phyloP scores from a whole-genome alignment of 2,797 vertebrate species.

The Sebastes diaconus region DNA sequence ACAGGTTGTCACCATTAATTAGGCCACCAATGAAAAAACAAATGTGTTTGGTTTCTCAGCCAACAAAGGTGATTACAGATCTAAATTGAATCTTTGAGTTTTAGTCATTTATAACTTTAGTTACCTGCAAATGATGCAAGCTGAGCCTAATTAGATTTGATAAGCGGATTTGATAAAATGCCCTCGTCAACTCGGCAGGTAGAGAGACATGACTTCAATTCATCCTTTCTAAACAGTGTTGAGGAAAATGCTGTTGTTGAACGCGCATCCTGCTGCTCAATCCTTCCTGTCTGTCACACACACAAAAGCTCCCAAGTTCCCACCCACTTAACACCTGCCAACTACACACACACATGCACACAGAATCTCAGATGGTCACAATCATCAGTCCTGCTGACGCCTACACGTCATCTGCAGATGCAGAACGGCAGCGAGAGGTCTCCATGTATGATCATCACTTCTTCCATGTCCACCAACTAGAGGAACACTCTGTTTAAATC shows the following conservation, averaged over 20 bases:
- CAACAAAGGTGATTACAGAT: slow-evolving; percentile 39
- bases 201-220: background rate
- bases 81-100: slow-evolving; percentile 18
- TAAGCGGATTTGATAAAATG: slow-evolving; percentile 1
- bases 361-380: slow-evolving; percentile 24
- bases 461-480: background rate
- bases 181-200: background rate
- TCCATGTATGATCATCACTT: background rate
- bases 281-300: slow-evolving; percentile 32
- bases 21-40: slow-evolving; percentile 17
- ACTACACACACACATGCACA: background rate
- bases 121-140: slow-evolving; percentile 18
- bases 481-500: background rate
- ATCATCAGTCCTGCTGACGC: slow-evolving; percentile 34
- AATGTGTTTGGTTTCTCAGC: background rate
- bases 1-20: slow-evolving; percentile 18
- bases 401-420: slow-evolving; percentile 46
- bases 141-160: slow-evolving; percentile 12
- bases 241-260: slow-evolving; percentile 12
- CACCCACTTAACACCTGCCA: slow-evolving; percentile 42
- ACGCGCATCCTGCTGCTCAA: slow-evolving; percentile 8
- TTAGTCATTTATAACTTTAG: slow-evolving; percentile 18
- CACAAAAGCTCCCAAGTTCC: slow-evolving; percentile 25
- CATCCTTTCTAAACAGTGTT: background rate
- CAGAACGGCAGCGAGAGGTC: background rate